Percentiles rank a stretch among this genome's conserved stretches.
phyloP scores from a whole-genome alignment of 2,797 vertebrate species.

The Sebastes diaconus region DNA sequence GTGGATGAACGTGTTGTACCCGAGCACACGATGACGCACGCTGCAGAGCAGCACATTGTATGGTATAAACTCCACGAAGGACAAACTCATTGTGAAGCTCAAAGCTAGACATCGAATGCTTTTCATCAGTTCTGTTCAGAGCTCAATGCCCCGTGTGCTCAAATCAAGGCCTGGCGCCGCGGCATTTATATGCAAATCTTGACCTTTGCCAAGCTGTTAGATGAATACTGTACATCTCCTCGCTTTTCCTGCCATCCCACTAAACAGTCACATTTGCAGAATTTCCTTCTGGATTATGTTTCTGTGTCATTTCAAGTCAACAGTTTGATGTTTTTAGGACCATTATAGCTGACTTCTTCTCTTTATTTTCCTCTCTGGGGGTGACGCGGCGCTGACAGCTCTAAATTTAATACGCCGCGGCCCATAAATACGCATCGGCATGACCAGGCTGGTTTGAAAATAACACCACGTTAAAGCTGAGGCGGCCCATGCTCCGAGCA shows the following conservation, averaged over 20 bases:
- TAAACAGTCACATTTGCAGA: constrained; percentile 29
- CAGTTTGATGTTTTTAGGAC: constrained; percentile 18
- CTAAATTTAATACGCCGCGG: constrained; percentile 58
- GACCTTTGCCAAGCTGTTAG: constrained; percentile 52
- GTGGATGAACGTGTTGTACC: background rate
- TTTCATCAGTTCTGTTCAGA: constrained; percentile 27
- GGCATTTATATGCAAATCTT: constrained; percentile 56
- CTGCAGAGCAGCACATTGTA: constrained; percentile 8
- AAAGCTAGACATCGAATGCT: background rate
- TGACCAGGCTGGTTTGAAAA: constrained; percentile 76
- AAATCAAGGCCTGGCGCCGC: constrained; percentile 25
- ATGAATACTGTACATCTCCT: constrained; percentile 9
- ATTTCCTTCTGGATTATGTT: background rate
- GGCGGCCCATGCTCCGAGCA: constrained; percentile 40
- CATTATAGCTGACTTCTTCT: constrained; percentile 7
- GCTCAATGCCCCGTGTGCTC: background rate
- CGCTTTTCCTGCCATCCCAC: background rate
- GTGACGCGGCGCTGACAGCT: constrained; percentile 63
- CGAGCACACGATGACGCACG: constrained; percentile 34
- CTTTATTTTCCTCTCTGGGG: constrained; percentile 15
- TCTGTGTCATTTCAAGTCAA: constrained; percentile 3
- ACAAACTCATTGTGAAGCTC: constrained; percentile 9
- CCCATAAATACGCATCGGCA: constrained; percentile 58
- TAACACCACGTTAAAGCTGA: constrained; percentile 62
- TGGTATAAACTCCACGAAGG: constrained; percentile 7